Conservation (phyloP, 2,888 invertebrate genomes). For the Diplolepis rosae region DNA sequence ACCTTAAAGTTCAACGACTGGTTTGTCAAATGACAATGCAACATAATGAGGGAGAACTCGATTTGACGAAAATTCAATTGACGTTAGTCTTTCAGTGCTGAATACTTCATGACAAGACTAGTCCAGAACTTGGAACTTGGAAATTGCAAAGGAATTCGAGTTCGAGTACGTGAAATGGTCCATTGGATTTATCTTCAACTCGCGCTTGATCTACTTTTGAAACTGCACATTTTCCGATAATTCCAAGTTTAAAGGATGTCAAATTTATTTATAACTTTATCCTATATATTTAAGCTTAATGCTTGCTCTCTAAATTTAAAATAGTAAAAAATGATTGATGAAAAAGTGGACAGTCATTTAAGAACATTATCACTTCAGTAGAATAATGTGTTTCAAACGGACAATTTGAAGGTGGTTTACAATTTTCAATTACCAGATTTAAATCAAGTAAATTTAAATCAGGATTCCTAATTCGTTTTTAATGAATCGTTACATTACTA, state of each 20-base stretch:
- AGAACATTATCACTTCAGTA: too few species aligned
- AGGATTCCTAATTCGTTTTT: too few species aligned
- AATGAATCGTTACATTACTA: too few species aligned
- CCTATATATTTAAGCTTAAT: not conserved
- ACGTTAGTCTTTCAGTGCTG: not conserved
- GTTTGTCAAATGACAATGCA: not conserved
- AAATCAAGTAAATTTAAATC: too few species aligned
- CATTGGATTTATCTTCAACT: slow-evolving; percentile 11
- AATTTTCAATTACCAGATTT: too few species aligned
- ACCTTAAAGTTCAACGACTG: not conserved
- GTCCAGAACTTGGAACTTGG: not conserved
- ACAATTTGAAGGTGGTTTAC: too few species aligned
- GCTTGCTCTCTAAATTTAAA: not conserved
- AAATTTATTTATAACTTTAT: not conserved
- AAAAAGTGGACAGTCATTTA: too few species aligned
- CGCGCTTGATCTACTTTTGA: slow-evolving; percentile 6
- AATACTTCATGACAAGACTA: slow-evolving; percentile 13
- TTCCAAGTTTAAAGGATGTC: not conserved
- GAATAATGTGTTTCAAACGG: too few species aligned
- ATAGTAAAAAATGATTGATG: not conserved
- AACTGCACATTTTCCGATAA: not conserved
- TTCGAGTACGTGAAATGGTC: slow-evolving; percentile 1
- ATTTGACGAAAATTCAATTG: slow-evolving; percentile 7
- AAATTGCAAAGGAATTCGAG: slow-evolving; percentile 1
- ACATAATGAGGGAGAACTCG: not conserved